Conservation (phyloP, 2,113 vertebrate species). For the Crotalus horridus region DNA sequence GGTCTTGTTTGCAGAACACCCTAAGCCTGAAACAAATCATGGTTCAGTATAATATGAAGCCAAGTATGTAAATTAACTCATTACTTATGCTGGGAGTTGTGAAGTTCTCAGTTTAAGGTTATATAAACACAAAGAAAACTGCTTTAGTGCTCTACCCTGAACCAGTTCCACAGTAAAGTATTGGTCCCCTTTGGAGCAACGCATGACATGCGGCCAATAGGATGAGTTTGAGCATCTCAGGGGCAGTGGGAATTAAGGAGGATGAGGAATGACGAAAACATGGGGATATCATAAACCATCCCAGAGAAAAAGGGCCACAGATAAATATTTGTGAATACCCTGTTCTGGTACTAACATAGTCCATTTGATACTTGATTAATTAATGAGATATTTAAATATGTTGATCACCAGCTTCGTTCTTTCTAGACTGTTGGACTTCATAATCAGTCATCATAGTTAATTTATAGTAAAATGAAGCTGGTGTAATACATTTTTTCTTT, state of each 20-base stretch:
- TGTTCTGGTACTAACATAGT: background rate
- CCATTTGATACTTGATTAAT: background rate
- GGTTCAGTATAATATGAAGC: background rate
- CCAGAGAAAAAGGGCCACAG: background rate
- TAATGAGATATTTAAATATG: background rate
- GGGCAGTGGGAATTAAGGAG: background rate
- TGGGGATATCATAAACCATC: background rate
- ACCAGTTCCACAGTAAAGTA: background rate
- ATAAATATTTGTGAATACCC: background rate
- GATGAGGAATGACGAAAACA: background rate
- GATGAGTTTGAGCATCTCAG: background rate
- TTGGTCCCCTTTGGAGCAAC: background rate
- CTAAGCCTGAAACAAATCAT: background rate
- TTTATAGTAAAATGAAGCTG: background rate
- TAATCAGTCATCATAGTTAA: background rate
- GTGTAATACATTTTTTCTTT: background rate
- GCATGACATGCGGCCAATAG: background rate
- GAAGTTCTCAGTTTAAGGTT: background rate
- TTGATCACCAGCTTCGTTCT: background rate
- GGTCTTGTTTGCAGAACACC: background rate
- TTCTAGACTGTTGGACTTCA: background rate
- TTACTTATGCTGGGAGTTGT: background rate
- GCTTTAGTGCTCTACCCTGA: background rate
- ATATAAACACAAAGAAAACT: background rate
- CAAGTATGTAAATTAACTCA: background rate